phyloP scores from a whole-genome alignment of 2,888 invertebrate species.

The Zaprionus lineosus region DNA sequence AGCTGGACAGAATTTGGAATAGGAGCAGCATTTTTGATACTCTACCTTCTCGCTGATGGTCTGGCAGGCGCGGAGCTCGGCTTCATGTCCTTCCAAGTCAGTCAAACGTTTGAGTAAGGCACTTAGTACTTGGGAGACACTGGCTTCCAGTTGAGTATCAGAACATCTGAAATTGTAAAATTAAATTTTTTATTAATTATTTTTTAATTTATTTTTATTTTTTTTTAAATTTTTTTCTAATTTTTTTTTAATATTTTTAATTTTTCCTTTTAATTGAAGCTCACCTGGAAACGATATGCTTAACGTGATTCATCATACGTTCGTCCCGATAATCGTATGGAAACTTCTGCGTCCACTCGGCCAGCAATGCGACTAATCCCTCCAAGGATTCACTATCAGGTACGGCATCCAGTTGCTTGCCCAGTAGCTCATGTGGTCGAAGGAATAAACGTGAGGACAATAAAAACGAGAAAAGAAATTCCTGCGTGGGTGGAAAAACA shows the following conservation, averaged over 20 bases:
- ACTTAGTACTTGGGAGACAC: constrained; percentile 83
- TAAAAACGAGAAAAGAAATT: constrained; percentile 83
- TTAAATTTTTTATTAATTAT: no score
- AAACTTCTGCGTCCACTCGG: constrained; percentile 82
- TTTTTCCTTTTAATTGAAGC: no score
- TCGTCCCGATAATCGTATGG: constrained; percentile 83
- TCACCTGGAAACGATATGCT: constrained; percentile 83
- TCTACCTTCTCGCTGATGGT: constrained; percentile 79
- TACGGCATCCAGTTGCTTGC: constrained; percentile 81
- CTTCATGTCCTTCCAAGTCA: constrained; percentile 83
- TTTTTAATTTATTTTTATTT: background rate
- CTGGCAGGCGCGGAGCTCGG: constrained; percentile 83
- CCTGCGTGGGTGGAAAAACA: constrained; percentile 56
- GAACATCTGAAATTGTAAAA: constrained; percentile 75
- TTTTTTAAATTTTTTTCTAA: no score
- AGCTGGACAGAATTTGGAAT: no score
- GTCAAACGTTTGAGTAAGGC: constrained; percentile 83
- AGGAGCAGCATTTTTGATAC: no score
- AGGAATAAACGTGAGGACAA: constrained; percentile 82
- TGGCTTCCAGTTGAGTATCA: constrained; percentile 81
- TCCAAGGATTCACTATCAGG: constrained; percentile 82
- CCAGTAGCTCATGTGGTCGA: constrained; percentile 82
- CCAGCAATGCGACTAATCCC: constrained; percentile 80
- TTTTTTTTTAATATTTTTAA: no score
- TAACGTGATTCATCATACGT: constrained; percentile 83